These are phyloP conservation scores for Synodontis membranacea DNA, from an alignment of 2,113 vertebrate species.

Conservation along the genomic window DNA sequence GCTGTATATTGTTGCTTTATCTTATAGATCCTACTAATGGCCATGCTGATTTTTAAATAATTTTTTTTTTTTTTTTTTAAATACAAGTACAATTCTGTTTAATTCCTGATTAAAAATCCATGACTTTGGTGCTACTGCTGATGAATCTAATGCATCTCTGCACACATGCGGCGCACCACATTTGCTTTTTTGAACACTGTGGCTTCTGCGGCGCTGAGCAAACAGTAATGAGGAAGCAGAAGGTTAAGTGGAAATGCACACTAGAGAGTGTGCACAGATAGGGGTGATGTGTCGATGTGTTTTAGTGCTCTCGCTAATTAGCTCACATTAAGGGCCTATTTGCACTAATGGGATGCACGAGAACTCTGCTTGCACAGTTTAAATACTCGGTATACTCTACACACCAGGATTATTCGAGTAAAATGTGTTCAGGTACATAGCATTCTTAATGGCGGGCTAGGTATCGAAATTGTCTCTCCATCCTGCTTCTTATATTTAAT, in stretches of 20 bases:
- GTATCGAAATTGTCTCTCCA: not conserved
- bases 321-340: constrained; percentile 34
- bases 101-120: constrained; percentile 9
- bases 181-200: not conserved
- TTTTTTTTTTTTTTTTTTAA: not conserved
- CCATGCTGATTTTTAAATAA: no score
- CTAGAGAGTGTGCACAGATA: constrained; percentile 27
- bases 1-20: no score
- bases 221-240: constrained; percentile 30
- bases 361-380: not conserved
- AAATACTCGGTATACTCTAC: not conserved
- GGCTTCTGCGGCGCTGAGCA: constrained; percentile 14
- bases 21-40: not conserved
- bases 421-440: not conserved
- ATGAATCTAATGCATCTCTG: constrained; percentile 28
- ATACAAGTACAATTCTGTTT: not conserved
- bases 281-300: constrained; percentile 16
- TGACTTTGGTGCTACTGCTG: not conserved
- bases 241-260: constrained; percentile 30
- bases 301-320: constrained; percentile 23
- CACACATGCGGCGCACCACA: not conserved
- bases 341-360: constrained; percentile 22
- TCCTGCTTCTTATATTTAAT: not conserved
- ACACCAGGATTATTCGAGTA: not conserved
- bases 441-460: no score